phyloP scores from a whole-genome alignment of 2,113 vertebrate genomes.

The Gorsachius goisagi region DNA sequence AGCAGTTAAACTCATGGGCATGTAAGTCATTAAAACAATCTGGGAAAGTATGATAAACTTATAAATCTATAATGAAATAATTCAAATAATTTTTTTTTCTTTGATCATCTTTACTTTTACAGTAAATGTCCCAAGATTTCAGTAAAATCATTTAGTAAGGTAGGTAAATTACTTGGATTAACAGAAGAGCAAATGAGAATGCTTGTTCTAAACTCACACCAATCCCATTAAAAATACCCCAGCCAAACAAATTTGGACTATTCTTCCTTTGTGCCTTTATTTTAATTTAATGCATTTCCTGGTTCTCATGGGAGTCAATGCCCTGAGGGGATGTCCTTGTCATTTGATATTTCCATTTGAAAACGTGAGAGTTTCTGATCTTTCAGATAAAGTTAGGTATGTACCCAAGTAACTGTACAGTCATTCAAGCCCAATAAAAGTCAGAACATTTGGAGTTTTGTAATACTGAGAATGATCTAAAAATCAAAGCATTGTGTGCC shows the following conservation, averaged over 20 bases:
- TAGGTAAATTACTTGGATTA: background rate
- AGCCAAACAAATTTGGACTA: background rate
- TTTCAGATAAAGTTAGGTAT: background rate
- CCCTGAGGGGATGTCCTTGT: background rate
- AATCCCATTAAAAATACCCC: background rate
- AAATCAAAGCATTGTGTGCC: background rate
- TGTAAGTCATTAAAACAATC: background rate
- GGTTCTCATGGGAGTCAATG: background rate
- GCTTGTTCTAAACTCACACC: background rate
- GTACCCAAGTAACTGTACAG: background rate
- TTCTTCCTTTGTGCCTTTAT: background rate
- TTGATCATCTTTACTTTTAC: background rate
- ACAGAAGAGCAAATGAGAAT: background rate
- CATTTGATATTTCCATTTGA: background rate
- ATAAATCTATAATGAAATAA: background rate
- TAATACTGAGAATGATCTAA: background rate
- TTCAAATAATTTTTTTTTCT: background rate
- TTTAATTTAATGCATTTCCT: background rate
- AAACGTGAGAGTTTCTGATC: background rate
- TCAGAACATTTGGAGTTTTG: background rate
- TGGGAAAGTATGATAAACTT: background rate
- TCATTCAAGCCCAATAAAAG: background rate
- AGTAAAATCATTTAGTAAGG: background rate
- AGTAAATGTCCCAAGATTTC: background rate
- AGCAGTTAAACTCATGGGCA: background rate